Evolutionary conservation across 2,888 invertebrate genomes (phyloP).

Genomic region (Clitarchus hookeri): DNA sequence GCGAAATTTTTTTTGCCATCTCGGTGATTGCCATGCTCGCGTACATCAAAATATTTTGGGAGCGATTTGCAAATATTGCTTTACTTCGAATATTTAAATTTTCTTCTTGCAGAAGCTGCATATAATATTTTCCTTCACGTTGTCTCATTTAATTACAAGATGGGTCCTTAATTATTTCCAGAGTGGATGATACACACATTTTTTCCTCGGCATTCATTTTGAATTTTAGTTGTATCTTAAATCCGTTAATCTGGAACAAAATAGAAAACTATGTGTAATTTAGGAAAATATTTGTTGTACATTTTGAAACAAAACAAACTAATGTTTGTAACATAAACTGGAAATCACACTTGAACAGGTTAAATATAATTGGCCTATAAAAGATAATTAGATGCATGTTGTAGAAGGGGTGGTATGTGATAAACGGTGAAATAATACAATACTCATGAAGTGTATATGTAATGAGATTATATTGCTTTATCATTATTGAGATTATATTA

Average conservation of each 20-base stretch:
- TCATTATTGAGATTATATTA: too few species aligned
- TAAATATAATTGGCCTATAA: background rate
- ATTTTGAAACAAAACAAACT: background rate
- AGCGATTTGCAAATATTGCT: constrained; percentile 21
- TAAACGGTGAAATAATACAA: too few species aligned
- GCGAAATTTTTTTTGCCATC: constrained; percentile 4
- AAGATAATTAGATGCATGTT: background rate
- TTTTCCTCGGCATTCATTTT: background rate
- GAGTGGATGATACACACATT: background rate
- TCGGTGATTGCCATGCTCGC: background rate
- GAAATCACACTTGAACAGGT: background rate
- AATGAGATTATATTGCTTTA: too few species aligned
- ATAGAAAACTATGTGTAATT: background rate
- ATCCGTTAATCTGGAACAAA: background rate
- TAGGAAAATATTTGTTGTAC: too few species aligned
- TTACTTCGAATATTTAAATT: constrained; percentile 18
- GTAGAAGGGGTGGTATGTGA: too few species aligned
- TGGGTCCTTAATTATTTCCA: constrained; percentile 8
- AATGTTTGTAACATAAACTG: background rate
- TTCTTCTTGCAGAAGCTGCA: background rate
- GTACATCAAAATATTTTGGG: background rate
- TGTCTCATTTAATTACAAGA: background rate
- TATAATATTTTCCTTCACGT: constrained; percentile 2
- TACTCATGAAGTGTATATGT: background rate
- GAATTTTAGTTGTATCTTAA: background rate